Evolutionary conservation across 2,888 invertebrate genomes (phyloP).

Genomic region (Enchytraeus crypticus): DNA sequence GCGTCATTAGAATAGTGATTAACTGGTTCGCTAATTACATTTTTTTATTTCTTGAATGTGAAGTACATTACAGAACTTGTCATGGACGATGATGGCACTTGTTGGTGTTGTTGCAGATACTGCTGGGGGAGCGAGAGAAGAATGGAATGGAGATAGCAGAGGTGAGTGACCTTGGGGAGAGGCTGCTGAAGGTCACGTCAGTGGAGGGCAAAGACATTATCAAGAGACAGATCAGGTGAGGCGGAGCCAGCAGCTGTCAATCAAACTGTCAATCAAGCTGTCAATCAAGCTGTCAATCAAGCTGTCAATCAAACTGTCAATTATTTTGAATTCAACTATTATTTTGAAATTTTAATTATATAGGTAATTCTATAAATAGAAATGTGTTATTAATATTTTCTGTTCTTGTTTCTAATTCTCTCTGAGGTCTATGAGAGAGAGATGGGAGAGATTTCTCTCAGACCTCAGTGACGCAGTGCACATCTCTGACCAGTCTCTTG

Average conservation of each 20-base stretch:
- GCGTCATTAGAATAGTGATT: too few relatives aligned
- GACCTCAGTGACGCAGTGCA: slow-evolving; percentile 74
- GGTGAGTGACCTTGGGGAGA: slow-evolving; percentile 69
- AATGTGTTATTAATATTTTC: too few relatives aligned
- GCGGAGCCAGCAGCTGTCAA: not conserved
- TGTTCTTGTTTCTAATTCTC: not conserved
- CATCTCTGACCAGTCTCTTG: slow-evolving; percentile 67
- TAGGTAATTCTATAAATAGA: too few relatives aligned
- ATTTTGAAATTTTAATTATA: not conserved
- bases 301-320: too few relatives aligned
- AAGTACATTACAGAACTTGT: too few relatives aligned
- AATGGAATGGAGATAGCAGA: slow-evolving; percentile 62
- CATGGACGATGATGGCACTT: too few relatives aligned
- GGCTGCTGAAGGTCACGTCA: slow-evolving; percentile 81
- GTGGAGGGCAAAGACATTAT: slow-evolving; percentile 86
- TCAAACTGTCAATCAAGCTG: too few relatives aligned
- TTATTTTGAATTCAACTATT: not conserved
- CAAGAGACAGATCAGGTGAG: slow-evolving; percentile 55
- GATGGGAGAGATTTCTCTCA: slow-evolving; percentile 79
- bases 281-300: too few relatives aligned
- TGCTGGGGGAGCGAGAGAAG: slow-evolving; percentile 40
- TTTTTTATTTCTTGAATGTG: too few relatives aligned
- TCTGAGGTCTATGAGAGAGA: slow-evolving; percentile 63
- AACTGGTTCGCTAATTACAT: too few relatives aligned
- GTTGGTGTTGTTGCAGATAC: slow-evolving; percentile 52